Percentiles rank a stretch among this genome's conserved stretches.
Conservation (phyloP, 2,113 vertebrate genomes). For the Oophaga pumilio region DNA sequence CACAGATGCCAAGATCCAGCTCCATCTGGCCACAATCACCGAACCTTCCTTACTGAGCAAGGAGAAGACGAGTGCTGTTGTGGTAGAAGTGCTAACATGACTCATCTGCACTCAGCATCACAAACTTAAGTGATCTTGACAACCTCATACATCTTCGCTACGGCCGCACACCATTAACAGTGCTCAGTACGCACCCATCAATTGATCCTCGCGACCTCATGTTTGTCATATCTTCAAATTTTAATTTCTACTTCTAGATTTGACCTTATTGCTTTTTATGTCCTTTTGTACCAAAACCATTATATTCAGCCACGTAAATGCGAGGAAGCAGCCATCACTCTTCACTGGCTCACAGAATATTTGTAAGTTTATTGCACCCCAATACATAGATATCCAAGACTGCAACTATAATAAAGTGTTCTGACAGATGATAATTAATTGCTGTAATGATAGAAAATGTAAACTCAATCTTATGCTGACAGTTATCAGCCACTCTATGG, state of each 20-base stretch:
- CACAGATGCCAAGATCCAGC: conserved; percentile 12
- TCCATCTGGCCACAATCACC: conserved; percentile 22
- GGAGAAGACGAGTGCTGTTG: not conserved
- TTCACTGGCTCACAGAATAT: not conserved
- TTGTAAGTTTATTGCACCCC: not conserved
- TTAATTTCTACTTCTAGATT: not conserved
- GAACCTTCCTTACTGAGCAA: not conserved
- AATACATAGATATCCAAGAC: not conserved
- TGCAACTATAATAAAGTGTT: not conserved
- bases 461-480: not conserved
- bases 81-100: not conserved
- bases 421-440: not conserved
- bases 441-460: not conserved
- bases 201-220: not conserved
- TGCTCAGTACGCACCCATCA: not conserved
- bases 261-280: not conserved
- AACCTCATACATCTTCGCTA: not conserved
- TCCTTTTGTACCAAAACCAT: too few species aligned
- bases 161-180: not conserved
- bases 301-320: not conserved
- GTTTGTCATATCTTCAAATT: not conserved
- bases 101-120: conserved; percentile 7
- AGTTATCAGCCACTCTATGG: not conserved
- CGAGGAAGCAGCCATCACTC: not conserved
- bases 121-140: not conserved